phyloP scores from a whole-genome alignment of 2,888 invertebrate genomes.

The Alsophila aescularia region DNA sequence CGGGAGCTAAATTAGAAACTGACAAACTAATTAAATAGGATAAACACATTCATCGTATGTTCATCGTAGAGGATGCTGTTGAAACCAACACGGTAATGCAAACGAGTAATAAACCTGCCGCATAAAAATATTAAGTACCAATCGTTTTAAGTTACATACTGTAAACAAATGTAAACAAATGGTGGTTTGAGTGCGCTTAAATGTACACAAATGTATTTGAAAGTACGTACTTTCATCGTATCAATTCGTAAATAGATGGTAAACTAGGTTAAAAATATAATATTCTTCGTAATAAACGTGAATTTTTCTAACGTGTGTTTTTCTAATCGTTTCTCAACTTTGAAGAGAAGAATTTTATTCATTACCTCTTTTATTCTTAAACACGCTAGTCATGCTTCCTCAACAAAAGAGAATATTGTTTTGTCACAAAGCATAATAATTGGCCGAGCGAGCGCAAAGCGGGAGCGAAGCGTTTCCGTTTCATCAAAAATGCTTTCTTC shows the following conservation, averaged over 20 bases:
- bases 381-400: background rate
- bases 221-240: background rate
- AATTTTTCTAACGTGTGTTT: too few relatives aligned
- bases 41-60: constrained; percentile 28
- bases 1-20: constrained; percentile 22
- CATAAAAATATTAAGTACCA: constrained; percentile 43
- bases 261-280: background rate
- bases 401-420: too few relatives aligned
- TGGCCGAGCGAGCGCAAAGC: too few relatives aligned
- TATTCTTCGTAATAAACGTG: too few relatives aligned
- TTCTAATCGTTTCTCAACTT: too few relatives aligned
- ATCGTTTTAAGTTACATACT: constrained; percentile 33
- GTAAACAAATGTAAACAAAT: constrained; percentile 40
- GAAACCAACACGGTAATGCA: constrained; percentile 28
- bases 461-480: too few relatives aligned
- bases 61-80: constrained; percentile 24
- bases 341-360: background rate
- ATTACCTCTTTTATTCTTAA: too few relatives aligned
- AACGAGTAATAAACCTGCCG: constrained; percentile 48
- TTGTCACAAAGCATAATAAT: too few relatives aligned
- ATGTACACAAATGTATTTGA: constrained; percentile 6
- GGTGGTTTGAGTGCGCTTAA: constrained; percentile 27
- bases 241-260: constrained; percentile 1
- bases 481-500: too few relatives aligned
- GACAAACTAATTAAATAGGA: constrained; percentile 30